phyloP scores from a whole-genome alignment of 35 echinoderm and acorn worm genomes.

The Lytechinus variegatus region DNA sequence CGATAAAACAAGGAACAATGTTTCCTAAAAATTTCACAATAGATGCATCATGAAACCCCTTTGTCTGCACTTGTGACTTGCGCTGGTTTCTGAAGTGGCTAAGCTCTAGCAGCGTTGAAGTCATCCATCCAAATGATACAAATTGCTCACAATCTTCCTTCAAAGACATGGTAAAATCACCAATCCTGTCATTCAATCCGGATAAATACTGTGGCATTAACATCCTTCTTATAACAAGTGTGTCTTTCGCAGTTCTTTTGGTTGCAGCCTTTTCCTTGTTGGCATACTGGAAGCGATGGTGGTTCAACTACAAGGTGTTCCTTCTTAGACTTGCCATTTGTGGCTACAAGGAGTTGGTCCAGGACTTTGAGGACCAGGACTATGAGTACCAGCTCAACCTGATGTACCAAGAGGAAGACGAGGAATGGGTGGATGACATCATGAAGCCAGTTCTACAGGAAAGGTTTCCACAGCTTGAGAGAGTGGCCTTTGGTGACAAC shows the following conservation, averaged over 20 bases:
- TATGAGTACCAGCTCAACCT: slow-evolving; percentile 18
- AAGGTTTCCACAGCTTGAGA: not conserved
- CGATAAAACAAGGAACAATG: not conserved
- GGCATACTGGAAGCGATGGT: not conserved
- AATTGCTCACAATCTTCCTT: not conserved
- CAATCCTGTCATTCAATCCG: not conserved
- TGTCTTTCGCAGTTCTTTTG: not conserved
- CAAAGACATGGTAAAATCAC: not conserved
- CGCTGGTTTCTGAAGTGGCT: not conserved
- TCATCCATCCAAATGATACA: not conserved
- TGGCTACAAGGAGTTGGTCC: not conserved
- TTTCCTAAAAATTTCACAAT: not conserved
- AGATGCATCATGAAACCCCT: not conserved
- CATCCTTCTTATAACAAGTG: not conserved
- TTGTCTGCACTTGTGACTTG: not conserved
- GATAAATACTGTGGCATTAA: slow-evolving; percentile 7
- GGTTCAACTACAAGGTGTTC: slow-evolving; percentile 25
- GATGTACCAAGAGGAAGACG: slow-evolving; percentile 2
- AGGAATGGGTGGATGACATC: slow-evolving; percentile 1
- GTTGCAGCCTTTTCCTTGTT: not conserved
- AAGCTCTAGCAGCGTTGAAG: not conserved
- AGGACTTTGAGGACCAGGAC: not conserved
- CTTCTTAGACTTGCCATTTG: not conserved
- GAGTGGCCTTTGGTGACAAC: not conserved
- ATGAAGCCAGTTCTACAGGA: not conserved